These are phyloP conservation scores for Psococerastis gibbosa DNA, from an alignment of 2,888 invertebrate species.

Conservation along the genomic window DNA sequence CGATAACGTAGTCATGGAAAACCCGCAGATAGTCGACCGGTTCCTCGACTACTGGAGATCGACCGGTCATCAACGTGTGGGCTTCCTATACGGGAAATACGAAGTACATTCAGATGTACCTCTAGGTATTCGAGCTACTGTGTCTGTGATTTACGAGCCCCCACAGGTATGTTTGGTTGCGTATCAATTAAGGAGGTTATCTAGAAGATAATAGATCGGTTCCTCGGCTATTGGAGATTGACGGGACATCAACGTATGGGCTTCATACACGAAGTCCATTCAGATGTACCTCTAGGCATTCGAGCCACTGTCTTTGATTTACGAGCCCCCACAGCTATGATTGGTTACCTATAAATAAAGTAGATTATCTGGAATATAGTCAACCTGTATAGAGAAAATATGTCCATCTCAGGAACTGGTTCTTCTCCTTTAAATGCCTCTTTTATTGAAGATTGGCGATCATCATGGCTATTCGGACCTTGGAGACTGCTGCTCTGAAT, in stretches of 20 bases:
- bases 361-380: no score
- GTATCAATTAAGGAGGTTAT: no score
- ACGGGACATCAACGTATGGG: conserved; percentile 90
- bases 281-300: conserved; percentile 83
- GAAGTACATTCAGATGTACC: conserved; percentile 86
- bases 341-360: no score
- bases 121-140: conserved; percentile 71
- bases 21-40: conserved; percentile 80
- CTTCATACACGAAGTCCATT: conserved; percentile 73
- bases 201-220: conserved; percentile 86
- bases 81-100: conserved; percentile 80
- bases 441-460: no score
- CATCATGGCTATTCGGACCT: no score
- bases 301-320: conserved; percentile 80
- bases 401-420: no score
- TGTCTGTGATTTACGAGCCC: conserved; percentile 93
- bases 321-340: conserved; percentile 98
- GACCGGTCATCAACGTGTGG: conserved; percentile 84
- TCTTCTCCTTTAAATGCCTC: no score
- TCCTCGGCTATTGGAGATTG: conserved; percentile 90
- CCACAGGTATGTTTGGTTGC: conserved; percentile 48
- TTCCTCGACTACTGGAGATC: conserved; percentile 95
- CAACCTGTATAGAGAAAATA: no score
- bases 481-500: no score
- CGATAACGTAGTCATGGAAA: conserved; percentile 94